Evolutionary conservation across 64 coral and sea anemone species (phyloP), one percentile per base, ranked within the genome.

Genomic region (Catalaphyllia jardinei): DNA sequence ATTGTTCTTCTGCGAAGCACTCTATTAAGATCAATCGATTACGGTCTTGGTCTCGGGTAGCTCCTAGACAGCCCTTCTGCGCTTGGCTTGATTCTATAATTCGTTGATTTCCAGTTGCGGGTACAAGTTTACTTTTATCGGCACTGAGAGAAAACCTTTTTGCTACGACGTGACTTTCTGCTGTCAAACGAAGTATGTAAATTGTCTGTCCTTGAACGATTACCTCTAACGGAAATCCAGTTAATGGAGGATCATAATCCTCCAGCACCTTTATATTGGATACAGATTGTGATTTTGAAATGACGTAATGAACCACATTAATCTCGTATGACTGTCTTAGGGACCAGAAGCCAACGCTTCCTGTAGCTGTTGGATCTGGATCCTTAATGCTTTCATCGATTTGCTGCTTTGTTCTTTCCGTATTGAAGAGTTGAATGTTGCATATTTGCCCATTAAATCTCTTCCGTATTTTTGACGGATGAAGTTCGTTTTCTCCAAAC

Each of bases 371-470:
- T 57, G 54, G 54, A 57, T 57, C 54, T 57, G 73, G 19, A 42
- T 76, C 0, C 12, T 20, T 12, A 76, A 18, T 76, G 19, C 31
- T 76, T 76, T 38, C 7, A 39, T 39, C 30, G 30, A 42, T 76
- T 76, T 22, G 73, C 50, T 76, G 9, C 7, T 76, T 35, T 22
- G 73, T 46, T 76, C 73, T 76, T 14, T 42, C 73, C 0, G 8
- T 22, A 76, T 4, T 76, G 19, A 38, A 76, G 7, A 76, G 73
- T 76, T 76, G 9, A 18, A 76, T 76, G 9, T 14, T 22, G 0
- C 73, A 50, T 76, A 76, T 76, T 76, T 76, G 73, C 0, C 73
- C 73, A 76, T 76, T 76, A 39, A 76, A 76, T 42, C 30, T 76
- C 0, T 42, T 76, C 0, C 3, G 73, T 76, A 17, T 31, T 14